A percentile compares a stretch with the other conserved stretches of the same genome.
Conservation (phyloP, 2,888 invertebrate genomes). For the Drosophila crucigera region DNA sequence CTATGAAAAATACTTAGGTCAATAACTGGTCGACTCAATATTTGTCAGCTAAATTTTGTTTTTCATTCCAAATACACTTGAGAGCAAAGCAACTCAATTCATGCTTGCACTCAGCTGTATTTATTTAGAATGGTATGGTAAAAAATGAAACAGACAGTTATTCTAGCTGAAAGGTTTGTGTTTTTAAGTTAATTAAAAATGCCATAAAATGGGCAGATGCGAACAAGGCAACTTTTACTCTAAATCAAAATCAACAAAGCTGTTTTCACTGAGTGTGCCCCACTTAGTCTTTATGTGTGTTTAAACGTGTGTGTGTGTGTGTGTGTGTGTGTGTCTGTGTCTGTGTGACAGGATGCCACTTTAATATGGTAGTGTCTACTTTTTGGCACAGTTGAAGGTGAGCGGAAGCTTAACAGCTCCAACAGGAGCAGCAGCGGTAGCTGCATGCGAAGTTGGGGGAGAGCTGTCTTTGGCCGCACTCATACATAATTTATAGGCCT, state of each 20-base stretch:
- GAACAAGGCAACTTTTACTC: slow-evolving; percentile 42
- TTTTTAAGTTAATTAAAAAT: slow-evolving; percentile 71
- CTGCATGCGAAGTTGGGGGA: not conserved
- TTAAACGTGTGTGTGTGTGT: slow-evolving; percentile 18
- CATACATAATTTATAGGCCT: slow-evolving; percentile 75
- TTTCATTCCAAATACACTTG: not conserved
- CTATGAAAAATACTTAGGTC: not conserved
- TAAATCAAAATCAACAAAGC: slow-evolving; percentile 63
- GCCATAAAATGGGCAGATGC: slow-evolving; percentile 55
- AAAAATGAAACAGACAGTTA: slow-evolving; percentile 12
- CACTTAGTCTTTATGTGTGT: not conserved
- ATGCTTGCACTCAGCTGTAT: slow-evolving; percentile 15
- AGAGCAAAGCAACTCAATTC: not conserved
- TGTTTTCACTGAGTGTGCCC: slow-evolving; percentile 11
- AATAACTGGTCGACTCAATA: not conserved
- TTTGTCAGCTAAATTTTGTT: not conserved
- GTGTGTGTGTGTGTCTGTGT: slow-evolving; percentile 17
- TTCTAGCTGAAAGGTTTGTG: slow-evolving; percentile 31
- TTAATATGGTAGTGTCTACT: slow-evolving; percentile 58
- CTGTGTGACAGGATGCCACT: slow-evolving; percentile 43
- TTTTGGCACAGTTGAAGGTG: slow-evolving; percentile 52
- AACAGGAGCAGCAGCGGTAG: slow-evolving; percentile 6
- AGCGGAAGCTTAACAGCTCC: slow-evolving; percentile 19
- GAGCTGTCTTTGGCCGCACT: slow-evolving; percentile 47
- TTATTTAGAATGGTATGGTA: slow-evolving; percentile 21